Conservation (phyloP, 37 sponge, comb jelly and placozoan genomes). For the Theonella swinhoei region DNA sequence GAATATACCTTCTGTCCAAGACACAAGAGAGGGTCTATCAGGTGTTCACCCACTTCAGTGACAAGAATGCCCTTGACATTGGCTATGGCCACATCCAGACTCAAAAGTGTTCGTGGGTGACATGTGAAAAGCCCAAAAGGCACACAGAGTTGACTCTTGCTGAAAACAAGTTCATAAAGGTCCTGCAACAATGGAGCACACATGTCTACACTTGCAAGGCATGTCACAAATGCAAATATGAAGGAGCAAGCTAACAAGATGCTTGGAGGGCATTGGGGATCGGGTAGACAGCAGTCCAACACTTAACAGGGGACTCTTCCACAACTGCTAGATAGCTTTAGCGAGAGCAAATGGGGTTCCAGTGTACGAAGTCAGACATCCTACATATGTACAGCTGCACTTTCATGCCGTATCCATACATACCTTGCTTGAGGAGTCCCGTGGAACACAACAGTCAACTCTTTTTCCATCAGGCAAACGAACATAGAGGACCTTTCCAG, state of each 20-base stretch:
- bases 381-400: no score
- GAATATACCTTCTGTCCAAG: neutral
- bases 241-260: no score
- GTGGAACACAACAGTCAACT: neutral
- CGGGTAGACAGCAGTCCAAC: no score
- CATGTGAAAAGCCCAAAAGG: neutral
- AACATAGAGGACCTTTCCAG: neutral
- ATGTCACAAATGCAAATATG: no score
- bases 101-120: neutral
- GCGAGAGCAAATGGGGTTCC: no score
- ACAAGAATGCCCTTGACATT: neutral
- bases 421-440: neutral
- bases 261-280: no score
- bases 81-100: neutral
- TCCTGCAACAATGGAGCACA: neutral
- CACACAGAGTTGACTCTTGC: neutral
- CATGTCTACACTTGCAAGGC: neutral
- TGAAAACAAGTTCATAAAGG: neutral
- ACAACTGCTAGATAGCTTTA: no score
- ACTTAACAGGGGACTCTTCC: no score
- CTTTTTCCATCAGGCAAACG: neutral
- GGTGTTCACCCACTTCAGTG: neutral
- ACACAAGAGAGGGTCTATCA: neutral
- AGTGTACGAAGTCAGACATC: no score
- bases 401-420: no score